phyloP scores from a whole-genome alignment of 2,888 invertebrate species.

The Tachina lurida region DNA sequence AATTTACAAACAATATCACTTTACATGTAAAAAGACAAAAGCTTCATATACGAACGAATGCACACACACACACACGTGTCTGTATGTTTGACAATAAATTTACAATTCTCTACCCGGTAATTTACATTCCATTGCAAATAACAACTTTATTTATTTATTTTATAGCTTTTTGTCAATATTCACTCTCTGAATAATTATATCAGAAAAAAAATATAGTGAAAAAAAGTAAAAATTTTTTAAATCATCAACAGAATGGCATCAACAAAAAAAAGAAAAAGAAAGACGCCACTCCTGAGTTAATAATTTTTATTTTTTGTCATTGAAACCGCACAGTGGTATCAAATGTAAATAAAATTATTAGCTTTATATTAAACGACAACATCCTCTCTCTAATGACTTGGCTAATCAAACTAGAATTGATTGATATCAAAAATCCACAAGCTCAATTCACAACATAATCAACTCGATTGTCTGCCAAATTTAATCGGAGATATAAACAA shows the following conservation, averaged over 20 bases:
- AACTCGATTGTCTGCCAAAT: no score
- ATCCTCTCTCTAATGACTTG: neutral
- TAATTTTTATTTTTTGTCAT: constrained; percentile 31
- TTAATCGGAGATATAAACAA: no score
- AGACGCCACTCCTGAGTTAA: constrained; percentile 65
- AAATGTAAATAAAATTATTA: neutral
- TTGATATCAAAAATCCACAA: no score
- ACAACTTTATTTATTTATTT: constrained; percentile 57
- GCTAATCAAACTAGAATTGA: no score
- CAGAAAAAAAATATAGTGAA: constrained; percentile 33
- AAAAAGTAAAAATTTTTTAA: constrained; percentile 20
- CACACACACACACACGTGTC: no score
- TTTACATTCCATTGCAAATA: constrained; percentile 70
- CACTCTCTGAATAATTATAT: constrained; percentile 67
- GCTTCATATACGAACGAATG: neutral
- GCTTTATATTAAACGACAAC: neutral
- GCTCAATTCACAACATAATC: no score
- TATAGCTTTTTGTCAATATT: constrained; percentile 56
- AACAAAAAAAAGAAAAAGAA: constrained; percentile 30
- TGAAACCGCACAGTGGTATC: neutral
- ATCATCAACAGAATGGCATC: constrained; percentile 27
- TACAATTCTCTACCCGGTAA: constrained; percentile 64
- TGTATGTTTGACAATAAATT: constrained; percentile 55
- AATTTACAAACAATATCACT: constrained; percentile 50
- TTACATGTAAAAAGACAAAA: constrained; percentile 42